Evolutionary conservation across 2,797 vertebrate species (phyloP), one percentile per base, ranked within the genome.

Genomic region (Pipistrellus pygmaeus): DNA sequence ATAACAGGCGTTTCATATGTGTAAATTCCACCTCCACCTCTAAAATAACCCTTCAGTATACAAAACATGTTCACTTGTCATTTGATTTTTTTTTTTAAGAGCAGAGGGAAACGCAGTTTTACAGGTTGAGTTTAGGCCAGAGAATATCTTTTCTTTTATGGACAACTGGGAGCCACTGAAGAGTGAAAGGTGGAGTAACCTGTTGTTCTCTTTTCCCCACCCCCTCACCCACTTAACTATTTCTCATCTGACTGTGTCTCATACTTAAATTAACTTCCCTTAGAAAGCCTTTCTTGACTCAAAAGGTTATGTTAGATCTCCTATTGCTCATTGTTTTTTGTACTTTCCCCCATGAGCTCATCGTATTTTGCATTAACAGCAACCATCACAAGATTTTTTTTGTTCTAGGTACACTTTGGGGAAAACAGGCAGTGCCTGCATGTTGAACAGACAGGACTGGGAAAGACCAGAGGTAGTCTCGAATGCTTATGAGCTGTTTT

Each of bases 31-130:
- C 6, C 38, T 23, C 30, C 25, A 46, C 14, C 46, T 80, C 83
- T 60, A 72, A 91, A 91, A 75, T 81, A 62, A 71, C 6, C 46
- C 12, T 84, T 84, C 13, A 48, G 18, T 88, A 88, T 55, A 92
- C 25, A 62, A 44, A 14, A 18, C 30, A 88, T 55, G 41, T 32
- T 76, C 12, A 32, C 20, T 44, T 71, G 18, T 62, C 51, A 27
- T 55, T 84, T 78, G 30, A 72, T n/a, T 72, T 72, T 71, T 60
- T 84, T 27, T n/a, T n/a, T n/a, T n/a, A 84, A 41, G 21, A 76
- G n/a, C 21, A 77, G 11, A 87, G 51, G 48, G 9, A 91, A 81
- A 66, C 46, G 80, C 1, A 75, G 25, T 51, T 75, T 84, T 41
- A 12, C 6, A 85, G 41, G 46, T 25, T 35, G 53, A 10, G 20